Conservation (phyloP, 2,888 invertebrate genomes). For the Choreutis nemorana region DNA sequence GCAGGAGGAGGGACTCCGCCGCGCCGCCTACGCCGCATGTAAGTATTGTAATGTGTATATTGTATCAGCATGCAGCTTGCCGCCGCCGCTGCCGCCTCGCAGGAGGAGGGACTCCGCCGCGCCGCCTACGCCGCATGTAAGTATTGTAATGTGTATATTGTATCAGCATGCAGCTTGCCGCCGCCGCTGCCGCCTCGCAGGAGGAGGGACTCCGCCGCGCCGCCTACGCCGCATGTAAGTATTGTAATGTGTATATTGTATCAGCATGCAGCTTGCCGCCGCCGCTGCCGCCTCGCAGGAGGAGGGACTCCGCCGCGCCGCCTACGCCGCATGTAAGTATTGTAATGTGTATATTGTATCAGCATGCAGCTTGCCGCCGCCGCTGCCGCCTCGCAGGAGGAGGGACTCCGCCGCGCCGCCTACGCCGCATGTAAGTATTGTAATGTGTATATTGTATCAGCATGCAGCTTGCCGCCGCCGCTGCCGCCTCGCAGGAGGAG, state of each 20-base stretch:
- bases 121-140: conserved; percentile 46
- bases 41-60: too few species aligned
- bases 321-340: too few species aligned
- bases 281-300: conserved; percentile 48
- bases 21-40: conserved; percentile 48
- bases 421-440: too few species aligned
- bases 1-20: conserved; percentile 42
- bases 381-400: conserved; percentile 9
- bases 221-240: conserved; percentile 48
- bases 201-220: conserved; percentile 42
- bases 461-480: conserved; percentile 47
- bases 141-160: too few species aligned
- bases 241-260: too few species aligned
- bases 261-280: conserved; percentile 41
- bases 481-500: conserved; percentile 48
- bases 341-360: too few species aligned
- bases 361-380: conserved; percentile 5
- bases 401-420: neutral
- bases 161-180: conserved; percentile 35
- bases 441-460: too few species aligned
- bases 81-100: conserved; percentile 55
- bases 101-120: conserved; percentile 43
- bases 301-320: conserved; percentile 45
- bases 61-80: conserved; percentile 33
- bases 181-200: conserved; percentile 55